These are phyloP conservation scores for Smutsia gigantea DNA, from an alignment of 2,797 vertebrate genomes.

Conservation along the genomic window DNA sequence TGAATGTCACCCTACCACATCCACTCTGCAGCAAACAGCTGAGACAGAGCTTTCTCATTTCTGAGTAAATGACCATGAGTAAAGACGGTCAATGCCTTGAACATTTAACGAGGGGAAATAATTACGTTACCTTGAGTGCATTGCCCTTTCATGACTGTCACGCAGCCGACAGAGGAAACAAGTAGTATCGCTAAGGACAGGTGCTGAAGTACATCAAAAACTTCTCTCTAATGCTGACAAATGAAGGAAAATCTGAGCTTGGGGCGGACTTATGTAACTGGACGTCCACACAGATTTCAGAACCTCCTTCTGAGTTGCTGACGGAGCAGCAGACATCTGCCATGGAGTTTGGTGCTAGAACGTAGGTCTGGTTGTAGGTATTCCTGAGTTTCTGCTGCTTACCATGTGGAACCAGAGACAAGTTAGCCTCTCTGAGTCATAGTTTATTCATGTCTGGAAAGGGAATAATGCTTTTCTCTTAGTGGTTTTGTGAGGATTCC, in stretches of 20 bases:
- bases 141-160: conserved; percentile 56
- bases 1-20: conserved; percentile 54
- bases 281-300: conserved; percentile 67
- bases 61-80: conserved; percentile 51
- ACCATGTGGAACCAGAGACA: background rate
- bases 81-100: conserved; percentile 38
- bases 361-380: background rate
- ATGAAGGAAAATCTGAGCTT: conserved; percentile 66
- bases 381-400: background rate
- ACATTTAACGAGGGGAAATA: conserved; percentile 45
- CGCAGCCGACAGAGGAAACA: conserved; percentile 46
- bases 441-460: background rate
- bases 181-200: conserved; percentile 30
- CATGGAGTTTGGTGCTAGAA: background rate
- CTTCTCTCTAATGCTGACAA: conserved; percentile 27
- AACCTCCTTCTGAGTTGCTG: conserved; percentile 58
- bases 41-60: conserved; percentile 49
- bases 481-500: background rate
- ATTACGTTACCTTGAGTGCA: conserved; percentile 55
- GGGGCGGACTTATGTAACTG: conserved; percentile 61
- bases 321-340: conserved; percentile 20
- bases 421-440: background rate
- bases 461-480: background rate
- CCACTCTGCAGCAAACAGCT: background rate
- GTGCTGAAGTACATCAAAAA: conserved; percentile 60